Conservation (phyloP, 2,113 vertebrate species). For the Chamaea fasciata region DNA sequence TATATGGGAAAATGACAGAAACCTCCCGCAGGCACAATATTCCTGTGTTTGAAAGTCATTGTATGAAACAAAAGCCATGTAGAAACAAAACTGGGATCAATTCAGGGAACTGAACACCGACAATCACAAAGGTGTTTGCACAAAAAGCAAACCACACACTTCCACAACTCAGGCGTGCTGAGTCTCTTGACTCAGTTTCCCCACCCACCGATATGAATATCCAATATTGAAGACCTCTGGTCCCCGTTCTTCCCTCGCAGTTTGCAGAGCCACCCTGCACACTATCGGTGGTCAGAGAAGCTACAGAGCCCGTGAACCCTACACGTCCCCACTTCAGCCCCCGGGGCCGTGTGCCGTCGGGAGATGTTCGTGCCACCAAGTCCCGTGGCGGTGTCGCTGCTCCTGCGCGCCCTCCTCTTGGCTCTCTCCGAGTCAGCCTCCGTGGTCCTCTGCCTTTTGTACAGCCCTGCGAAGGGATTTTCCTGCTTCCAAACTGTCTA, state of each 20-base stretch:
- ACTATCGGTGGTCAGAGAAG: fast-evolving
- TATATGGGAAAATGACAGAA: not conserved
- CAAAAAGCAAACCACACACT: fast-evolving
- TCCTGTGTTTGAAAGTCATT: not conserved
- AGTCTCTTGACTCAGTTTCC: not conserved
- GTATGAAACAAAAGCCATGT: not conserved
- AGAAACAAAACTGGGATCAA: not conserved
- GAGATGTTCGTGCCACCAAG: too few species aligned
- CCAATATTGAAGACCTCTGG: too few species aligned
- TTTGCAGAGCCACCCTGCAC: not conserved
- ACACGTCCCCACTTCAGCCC: fast-evolving
- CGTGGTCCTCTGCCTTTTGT: fast-evolving
- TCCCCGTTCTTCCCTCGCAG: fast-evolving
- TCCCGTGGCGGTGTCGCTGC: fast-evolving
- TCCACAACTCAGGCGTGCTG: not conserved
- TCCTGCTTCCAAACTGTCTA: not conserved
- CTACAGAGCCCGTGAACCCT: fast-evolving
- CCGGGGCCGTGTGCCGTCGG: fast-evolving
- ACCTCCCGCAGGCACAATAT: not conserved
- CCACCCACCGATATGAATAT: not conserved
- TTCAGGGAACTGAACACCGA: not conserved
- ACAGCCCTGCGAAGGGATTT: not conserved
- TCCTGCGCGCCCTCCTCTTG: fast-evolving
- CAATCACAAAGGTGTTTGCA: not conserved
- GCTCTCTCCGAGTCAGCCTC: too few species aligned